A percentile compares a stretch with the other conserved stretches of the same genome.
phyloP scores from a whole-genome alignment of 92 coral and sea anemone species.

The Paramuricea clavata region DNA sequence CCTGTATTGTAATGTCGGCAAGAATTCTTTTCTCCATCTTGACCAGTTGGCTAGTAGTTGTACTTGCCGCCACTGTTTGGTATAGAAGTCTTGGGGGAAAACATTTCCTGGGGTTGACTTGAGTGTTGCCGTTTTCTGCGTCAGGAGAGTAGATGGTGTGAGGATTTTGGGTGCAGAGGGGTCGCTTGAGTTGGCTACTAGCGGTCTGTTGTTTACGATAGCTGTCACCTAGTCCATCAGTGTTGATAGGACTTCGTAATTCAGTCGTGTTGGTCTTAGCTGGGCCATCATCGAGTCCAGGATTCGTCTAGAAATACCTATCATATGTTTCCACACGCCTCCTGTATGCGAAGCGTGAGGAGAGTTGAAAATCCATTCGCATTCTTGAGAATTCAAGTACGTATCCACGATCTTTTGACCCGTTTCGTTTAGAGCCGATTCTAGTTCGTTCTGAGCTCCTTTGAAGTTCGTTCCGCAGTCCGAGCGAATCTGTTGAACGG shows the following conservation, averaged over 20 bases:
- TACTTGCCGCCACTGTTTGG: slow-evolving; percentile 46
- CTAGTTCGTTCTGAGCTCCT: neutral
- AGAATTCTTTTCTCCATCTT: slow-evolving; percentile 11
- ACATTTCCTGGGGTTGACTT: neutral
- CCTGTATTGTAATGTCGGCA: slow-evolving; percentile 31
- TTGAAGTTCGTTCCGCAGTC: slow-evolving; percentile 27
- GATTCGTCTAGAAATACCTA: slow-evolving; percentile 26
- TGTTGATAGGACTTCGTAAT: slow-evolving; percentile 47
- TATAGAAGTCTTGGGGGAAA: slow-evolving; percentile 1
- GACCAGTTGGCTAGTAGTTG: slow-evolving; percentile 39
- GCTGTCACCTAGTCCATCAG: slow-evolving; percentile 34
- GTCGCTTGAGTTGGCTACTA: neutral
- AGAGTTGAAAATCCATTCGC: slow-evolving; percentile 31
- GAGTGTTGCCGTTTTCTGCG: neutral
- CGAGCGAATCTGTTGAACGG: neutral
- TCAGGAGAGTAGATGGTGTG: neutral
- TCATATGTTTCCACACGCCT: slow-evolving; percentile 43
- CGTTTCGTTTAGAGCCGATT: slow-evolving; percentile 6
- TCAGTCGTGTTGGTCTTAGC: slow-evolving; percentile 3
- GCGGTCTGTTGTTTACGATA: slow-evolving; percentile 32
- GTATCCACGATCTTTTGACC: neutral
- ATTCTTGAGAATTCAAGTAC: neutral
- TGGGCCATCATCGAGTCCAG: slow-evolving; percentile 26
- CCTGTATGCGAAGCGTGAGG: slow-evolving; percentile 34
- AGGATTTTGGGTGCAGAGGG: neutral